Evolutionary conservation across 1,140 invertebrate species (phyloP), one percentile per base, ranked within the genome.

Genomic region (Zaprionus nigranus): DNA sequence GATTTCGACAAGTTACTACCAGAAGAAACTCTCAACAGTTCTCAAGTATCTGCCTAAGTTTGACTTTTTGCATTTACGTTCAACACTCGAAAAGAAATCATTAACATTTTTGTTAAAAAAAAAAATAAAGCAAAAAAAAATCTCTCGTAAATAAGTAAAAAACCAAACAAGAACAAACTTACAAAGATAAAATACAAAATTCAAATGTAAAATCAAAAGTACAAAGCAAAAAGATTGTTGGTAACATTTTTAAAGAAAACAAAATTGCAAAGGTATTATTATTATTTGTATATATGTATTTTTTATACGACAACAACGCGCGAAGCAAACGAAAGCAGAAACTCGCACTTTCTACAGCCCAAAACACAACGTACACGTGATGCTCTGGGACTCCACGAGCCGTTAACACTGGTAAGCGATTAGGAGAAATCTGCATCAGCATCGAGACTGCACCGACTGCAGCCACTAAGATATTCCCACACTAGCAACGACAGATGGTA

Each of bases 281-380:
- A 90, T 88, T 77, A 88, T 88, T 88, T 88, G 81, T 90, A 88
- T 84, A 90, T 82, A 74, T 88, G 78, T 90, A 90, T 90, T 90
- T 90, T 90, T 90, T 90, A 90, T 90, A 90, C 86, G 73, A 88
- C 82, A 75, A 88, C 59, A 73, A 36, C 59, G 59, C 24, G 65
- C 15, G 5, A 64, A 71, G 51, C 36, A 63, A 54, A 65, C 34
- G 20, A 64, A 72, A 63, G 59, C 66, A 46, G 61, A 57, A 71
- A 65, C 57, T 71, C 22, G 65, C 79, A 73, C 81, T 62, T 84
- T 84, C 76, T 84, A 82, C 68, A 78, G 68, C 69, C 69, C 72
- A 79, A 61, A 82, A 24, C 70, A 72, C 62, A 73, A 72, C 65
- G 73, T 61, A 67, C 78, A 81, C 72, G 85, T 85, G 81, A 87